Base-by-base conservation (phyloP, 2,888 invertebrate genomes). In the Drosophila flavopinicola region DNA sequence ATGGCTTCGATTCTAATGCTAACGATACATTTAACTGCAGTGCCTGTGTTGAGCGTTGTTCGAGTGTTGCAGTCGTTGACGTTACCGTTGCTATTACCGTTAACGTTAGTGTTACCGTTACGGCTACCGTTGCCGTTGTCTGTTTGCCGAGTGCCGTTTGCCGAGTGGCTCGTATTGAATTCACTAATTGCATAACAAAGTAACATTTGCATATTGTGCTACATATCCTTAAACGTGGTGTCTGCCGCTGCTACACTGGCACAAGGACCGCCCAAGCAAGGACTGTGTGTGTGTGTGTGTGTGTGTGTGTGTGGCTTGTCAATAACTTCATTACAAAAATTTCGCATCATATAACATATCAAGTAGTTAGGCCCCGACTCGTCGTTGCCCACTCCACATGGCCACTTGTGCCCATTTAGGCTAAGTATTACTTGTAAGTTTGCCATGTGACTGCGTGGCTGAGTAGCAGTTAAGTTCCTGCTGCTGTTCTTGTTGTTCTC, bases 101-200 rank as follows among this genome's bases (percentile, higher is more conserved):
- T 56, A 33, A 17, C 41, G 42, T 42, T 60, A 13, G 9, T 30
- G 53, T 41, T 38, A 30, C 25, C 30, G 51, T 27, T 13, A 27
- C 25, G 23, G 59, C 44, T 52, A 11, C 32, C 57, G 56, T 51
- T 54, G 54, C 52, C 38, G 72, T 44, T 73, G 78, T 79, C 75
- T 85, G 64, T 85, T 66, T 66, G 83, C 63, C 76, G 61, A 80
- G 78, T 49, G 65, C 61, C 82, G 79, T 76, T 78, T 70, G 66
- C 73, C 71, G 51, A 66, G 70, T 85, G 77, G 44, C 73, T 86
- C 58, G 66, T 75, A 87, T 87, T 82, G 79, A 88, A 88, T 88
- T 78, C 87, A 87, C 88, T 88, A 88, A 88, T 88, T 88, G 89
- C 89, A 88, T 87, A 87, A 88, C 89, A 88, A 88, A 87, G 88